A percentile compares a stretch with the other conserved stretches of the same genome.
Conservation (phyloP, 2,113 vertebrate genomes). For the Sinocyclocheilus anshuiensis region DNA sequence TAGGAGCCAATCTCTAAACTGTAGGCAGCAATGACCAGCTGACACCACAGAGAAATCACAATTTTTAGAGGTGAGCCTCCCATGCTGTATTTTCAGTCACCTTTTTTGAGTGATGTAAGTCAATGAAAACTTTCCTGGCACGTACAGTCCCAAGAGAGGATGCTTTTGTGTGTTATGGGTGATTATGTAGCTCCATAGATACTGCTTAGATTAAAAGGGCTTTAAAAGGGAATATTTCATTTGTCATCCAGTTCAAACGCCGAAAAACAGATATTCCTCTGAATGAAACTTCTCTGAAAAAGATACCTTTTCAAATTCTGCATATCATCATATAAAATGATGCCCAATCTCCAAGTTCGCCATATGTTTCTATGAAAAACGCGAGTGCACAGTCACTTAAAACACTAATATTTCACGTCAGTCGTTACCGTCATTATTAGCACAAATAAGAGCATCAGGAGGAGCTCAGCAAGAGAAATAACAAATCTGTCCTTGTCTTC, state of each 20-base stretch:
- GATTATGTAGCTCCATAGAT: slow-evolving; percentile 15
- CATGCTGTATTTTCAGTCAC: slow-evolving; percentile 63
- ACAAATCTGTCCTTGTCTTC: background rate
- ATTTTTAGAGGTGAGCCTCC: slow-evolving; percentile 68
- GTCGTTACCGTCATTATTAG: slow-evolving; percentile 3
- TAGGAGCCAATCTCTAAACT: slow-evolving; percentile 86
- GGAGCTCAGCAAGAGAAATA: slow-evolving; percentile 7
- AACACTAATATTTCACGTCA: background rate
- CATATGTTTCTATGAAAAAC: slow-evolving; percentile 4
- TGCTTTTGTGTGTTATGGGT: background rate
- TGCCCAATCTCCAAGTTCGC: background rate
- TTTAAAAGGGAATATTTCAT: background rate
- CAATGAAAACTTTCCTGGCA: slow-evolving; percentile 30
- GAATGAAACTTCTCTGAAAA: background rate
- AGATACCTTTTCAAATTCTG: background rate
- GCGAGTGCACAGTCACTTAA: background rate
- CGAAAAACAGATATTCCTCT: background rate
- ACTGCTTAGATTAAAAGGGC: background rate
- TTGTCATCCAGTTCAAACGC: background rate
- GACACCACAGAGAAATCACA: slow-evolving; percentile 75
- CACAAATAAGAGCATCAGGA: background rate
- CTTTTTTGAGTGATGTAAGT: slow-evolving; percentile 28
- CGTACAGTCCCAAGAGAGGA: background rate
- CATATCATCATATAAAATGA: slow-evolving; percentile 11
- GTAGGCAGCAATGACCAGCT: slow-evolving; percentile 75